A percentile compares a stretch with the other conserved stretches of the same genome.
These are phyloP conservation scores for Notodonta dromedarius DNA, from an alignment of 2,888 invertebrate species.

Conservation along the genomic window DNA sequence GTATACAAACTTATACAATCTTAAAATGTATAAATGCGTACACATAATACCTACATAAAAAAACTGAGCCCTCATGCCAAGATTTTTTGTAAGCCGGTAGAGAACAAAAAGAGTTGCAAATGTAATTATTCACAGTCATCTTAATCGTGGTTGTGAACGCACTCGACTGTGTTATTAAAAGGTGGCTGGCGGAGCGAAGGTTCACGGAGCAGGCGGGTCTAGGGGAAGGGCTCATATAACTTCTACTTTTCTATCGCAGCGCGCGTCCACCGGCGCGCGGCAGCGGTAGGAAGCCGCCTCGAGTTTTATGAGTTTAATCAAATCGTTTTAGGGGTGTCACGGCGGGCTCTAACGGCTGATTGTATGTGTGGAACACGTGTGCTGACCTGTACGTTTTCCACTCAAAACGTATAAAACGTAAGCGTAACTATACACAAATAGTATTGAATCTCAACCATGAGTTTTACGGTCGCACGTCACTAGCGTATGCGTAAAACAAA, in stretches of 20 bases:
- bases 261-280: slow-evolving; percentile 27
- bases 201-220: slow-evolving; percentile 53
- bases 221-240: slow-evolving; percentile 63
- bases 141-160: slow-evolving; percentile 72
- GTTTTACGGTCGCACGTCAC: too few relatives aligned
- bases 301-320: slow-evolving; percentile 81
- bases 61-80: too few relatives aligned
- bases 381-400: slow-evolving; percentile 60
- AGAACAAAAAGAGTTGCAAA: slow-evolving; percentile 42
- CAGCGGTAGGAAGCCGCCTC: slow-evolving; percentile 53
- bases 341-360: slow-evolving; percentile 68
- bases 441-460: slow-evolving; percentile 7
- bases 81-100: too few relatives aligned
- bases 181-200: slow-evolving; percentile 55
- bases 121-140: slow-evolving; percentile 67
- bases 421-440: slow-evolving; percentile 48
- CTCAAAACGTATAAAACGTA: slow-evolving; percentile 35
- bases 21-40: too few relatives aligned
- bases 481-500: too few relatives aligned
- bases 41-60: too few relatives aligned
- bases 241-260: slow-evolving; percentile 61
- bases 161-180: slow-evolving; percentile 81
- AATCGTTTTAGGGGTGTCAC: slow-evolving; percentile 75
- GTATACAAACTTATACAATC: too few relatives aligned
- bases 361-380: slow-evolving; percentile 69